Conservation (phyloP, 2,888 invertebrate species). For the Netelia inedita region DNA sequence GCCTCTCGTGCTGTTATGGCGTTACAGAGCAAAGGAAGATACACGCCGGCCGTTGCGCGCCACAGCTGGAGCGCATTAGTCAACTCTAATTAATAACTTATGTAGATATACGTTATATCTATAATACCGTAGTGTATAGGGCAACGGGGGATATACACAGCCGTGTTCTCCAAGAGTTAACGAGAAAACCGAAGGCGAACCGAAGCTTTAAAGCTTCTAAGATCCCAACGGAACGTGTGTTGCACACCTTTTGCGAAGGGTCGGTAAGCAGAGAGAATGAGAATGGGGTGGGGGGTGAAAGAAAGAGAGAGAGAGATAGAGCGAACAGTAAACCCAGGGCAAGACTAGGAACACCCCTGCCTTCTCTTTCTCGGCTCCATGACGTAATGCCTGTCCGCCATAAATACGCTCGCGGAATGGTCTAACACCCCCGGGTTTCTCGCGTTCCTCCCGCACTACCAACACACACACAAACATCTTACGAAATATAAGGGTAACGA, state of each 20-base stretch:
- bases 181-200: slow-evolving; percentile 69
- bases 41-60: slow-evolving; percentile 65
- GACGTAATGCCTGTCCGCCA: slow-evolving; percentile 70
- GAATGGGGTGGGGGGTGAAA: slow-evolving; percentile 55
- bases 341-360: slow-evolving; percentile 58
- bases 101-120: slow-evolving; percentile 69
- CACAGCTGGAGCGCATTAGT: slow-evolving; percentile 84
- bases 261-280: slow-evolving; percentile 37
- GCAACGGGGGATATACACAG: slow-evolving; percentile 14
- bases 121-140: slow-evolving; percentile 57
- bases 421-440: slow-evolving; percentile 63
- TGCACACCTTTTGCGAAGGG: slow-evolving; percentile 65
- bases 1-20: slow-evolving; percentile 22
- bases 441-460: slow-evolving; percentile 61
- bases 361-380: slow-evolving; percentile 48
- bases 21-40: slow-evolving; percentile 56
- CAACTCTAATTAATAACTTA: slow-evolving; percentile 84
- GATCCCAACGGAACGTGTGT: slow-evolving; percentile 64
- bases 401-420: slow-evolving; percentile 71
- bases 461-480: not conserved
- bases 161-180: slow-evolving; percentile 55
- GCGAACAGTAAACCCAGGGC: slow-evolving; percentile 68
- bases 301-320: slow-evolving; percentile 49
- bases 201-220: slow-evolving; percentile 69
- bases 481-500: slow-evolving; percentile 71